These are phyloP conservation scores for Regulus satrapa DNA, from an alignment of 2,113 vertebrate genomes.

Conservation along the genomic window DNA sequence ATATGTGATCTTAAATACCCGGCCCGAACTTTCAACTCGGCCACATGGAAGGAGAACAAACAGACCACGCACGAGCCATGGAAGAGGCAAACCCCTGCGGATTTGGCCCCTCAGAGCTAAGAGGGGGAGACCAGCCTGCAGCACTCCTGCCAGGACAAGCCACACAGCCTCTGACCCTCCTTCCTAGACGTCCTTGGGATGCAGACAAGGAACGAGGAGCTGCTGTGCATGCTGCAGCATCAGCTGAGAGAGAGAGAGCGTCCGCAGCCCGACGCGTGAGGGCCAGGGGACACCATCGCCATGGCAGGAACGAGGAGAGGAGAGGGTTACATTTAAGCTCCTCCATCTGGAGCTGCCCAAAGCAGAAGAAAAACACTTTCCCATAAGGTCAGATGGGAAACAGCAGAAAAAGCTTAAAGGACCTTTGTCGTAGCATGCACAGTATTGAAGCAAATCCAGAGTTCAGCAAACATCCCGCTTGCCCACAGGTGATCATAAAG, in stretches of 20 bases:
- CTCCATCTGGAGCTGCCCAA: not conserved
- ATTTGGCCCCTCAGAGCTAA: fast-evolving
- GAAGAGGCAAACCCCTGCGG: not conserved
- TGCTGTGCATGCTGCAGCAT: not conserved
- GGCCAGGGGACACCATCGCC: not conserved
- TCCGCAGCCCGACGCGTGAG: fast-evolving
- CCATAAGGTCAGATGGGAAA: not conserved
- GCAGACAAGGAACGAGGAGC: not conserved
- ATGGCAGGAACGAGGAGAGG: fast-evolving
- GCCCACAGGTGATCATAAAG: not conserved
- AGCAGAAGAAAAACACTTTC: not conserved
- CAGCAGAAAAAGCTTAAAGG: not conserved
- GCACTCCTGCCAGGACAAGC: not conserved
- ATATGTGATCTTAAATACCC: not conserved
- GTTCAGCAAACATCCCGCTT: not conserved
- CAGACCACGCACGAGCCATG: not conserved
- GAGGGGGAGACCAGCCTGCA: not conserved
- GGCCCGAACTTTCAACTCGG: not conserved
- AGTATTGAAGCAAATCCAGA: not conserved
- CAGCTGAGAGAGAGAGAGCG: not conserved
- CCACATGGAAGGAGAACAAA: not conserved
- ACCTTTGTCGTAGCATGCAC: not conserved
- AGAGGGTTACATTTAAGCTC: not conserved
- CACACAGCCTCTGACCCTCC: not conserved
- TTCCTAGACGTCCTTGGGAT: not conserved